A percentile compares a stretch with the other conserved stretches of the same genome.
phyloP scores from a whole-genome alignment of 2,888 invertebrate genomes.

The Cryptocheilus praepositus region DNA sequence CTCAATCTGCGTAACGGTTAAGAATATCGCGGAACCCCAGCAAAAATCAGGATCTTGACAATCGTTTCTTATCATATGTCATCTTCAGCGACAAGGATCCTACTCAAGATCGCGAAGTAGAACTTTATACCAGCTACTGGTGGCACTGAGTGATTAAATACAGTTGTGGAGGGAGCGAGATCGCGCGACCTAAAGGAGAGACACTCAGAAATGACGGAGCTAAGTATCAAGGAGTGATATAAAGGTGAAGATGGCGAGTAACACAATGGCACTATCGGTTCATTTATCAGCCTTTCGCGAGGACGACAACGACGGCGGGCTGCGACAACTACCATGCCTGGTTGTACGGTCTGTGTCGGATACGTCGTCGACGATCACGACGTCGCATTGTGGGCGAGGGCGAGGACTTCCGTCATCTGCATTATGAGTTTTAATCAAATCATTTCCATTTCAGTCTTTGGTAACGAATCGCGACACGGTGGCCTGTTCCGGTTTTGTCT shows the following conservation, averaged over 20 bases:
- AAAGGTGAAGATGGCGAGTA: constrained; percentile 65
- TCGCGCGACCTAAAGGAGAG: constrained; percentile 34
- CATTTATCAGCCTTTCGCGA: constrained; percentile 72
- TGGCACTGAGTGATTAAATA: not conserved
- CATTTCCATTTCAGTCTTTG: constrained; percentile 54
- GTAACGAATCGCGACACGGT: constrained; percentile 1
- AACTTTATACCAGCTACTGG: constrained; percentile 14
- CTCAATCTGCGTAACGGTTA: not conserved
- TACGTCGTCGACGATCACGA: constrained; percentile 49
- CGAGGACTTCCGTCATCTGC: constrained; percentile 63
- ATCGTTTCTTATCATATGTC: not conserved
- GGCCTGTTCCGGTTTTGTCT: constrained; percentile 33
- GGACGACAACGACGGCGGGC: constrained; percentile 48
- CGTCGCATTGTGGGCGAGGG: constrained; percentile 57
- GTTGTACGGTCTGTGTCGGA: constrained; percentile 44
- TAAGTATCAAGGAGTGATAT: constrained; percentile 51
- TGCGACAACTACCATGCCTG: constrained; percentile 29
- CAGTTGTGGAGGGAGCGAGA: constrained; percentile 24
- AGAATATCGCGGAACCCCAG: not conserved
- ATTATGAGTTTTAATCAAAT: constrained; percentile 72
- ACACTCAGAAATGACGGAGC: constrained; percentile 40
- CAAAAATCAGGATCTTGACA: no score
- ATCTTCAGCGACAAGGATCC: constrained; percentile 11
- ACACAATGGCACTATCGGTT: constrained; percentile 72
- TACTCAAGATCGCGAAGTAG: constrained; percentile 11